Base-by-base conservation (phyloP, 2,888 invertebrate species). In the Patella caerulea region DNA sequence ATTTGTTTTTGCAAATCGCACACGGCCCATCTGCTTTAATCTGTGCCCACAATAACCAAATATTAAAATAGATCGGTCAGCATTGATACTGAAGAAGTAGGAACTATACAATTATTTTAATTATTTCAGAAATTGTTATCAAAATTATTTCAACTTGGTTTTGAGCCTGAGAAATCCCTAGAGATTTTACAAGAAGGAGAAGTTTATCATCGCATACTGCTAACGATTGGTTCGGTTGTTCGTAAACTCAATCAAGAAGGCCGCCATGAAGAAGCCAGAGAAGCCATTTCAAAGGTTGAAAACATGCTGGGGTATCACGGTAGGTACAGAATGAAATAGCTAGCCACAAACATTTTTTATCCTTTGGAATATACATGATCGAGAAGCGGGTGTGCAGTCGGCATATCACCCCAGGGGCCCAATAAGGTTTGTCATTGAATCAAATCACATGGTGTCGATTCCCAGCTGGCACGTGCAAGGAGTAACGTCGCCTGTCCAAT, bases 261-360 rank as follows among this genome's bases (percentile, higher is more conserved):
- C 11, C 71, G 79, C 1, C 72, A 73, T n/a, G 78, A 80, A 14
- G 56, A 78, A 15, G 86, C 88, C 0, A 53, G 75, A 9, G 52
- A 70, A 9, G 77, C 86, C 3, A 78, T 82, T 14, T 70, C 73
- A 15, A 74, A 78, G 69, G 59, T 87, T 14, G 85, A 87, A 73
- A 69, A 78, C 9, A 74, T 81, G 81, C 81, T 87, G 14, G 86
- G 87, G n/a, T 59, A 85, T 5, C 86, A 87, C 79, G 88, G 88
- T 88, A 79, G 70, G 73, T 75, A 45, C 34, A 71, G 34, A 15
- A 17, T 52, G 0, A 54, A 14, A 73, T 19, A 55, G 15, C 45
- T 17, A 12, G 7, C 24, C 69, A 69, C 7, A 29, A 14, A 9
- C 11, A 69, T 3, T 24, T 17, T 15, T 4, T 17, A 19, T 3